Conservation (phyloP, 2,113 vertebrate genomes). For the Xenus cinereus region DNA sequence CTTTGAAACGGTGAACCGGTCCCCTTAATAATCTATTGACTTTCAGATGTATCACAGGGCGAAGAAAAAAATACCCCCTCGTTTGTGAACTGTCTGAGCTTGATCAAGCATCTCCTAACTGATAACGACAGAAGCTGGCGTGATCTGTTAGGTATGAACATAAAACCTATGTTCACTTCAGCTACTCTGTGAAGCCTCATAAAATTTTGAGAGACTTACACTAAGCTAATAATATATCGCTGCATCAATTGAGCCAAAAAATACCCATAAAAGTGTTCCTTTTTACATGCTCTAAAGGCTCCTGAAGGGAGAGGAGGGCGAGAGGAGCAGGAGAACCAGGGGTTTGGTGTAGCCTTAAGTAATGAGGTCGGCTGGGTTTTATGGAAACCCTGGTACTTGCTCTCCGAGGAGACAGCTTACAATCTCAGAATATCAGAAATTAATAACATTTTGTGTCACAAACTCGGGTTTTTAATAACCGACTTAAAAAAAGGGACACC, state of each 20-base stretch:
- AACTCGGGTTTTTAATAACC: background rate
- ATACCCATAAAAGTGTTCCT: background rate
- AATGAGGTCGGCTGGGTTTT: background rate
- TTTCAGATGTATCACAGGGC: background rate
- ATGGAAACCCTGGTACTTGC: background rate
- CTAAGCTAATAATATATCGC: background rate
- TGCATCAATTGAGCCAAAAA: conserved; percentile 38
- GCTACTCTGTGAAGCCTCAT: conserved; percentile 36
- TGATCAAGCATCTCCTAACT: conserved; percentile 24
- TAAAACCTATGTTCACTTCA: conserved; percentile 50
- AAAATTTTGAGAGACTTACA: conserved; percentile 40
- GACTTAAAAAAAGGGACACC: background rate
- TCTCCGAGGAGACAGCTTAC: background rate
- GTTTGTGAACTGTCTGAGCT: background rate
- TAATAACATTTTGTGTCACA: background rate
- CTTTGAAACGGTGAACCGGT: background rate
- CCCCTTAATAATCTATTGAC: background rate
- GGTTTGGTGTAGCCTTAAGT: background rate
- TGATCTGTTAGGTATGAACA: conserved; percentile 7
- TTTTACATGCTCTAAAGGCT: background rate
- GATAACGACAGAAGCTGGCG: conserved; percentile 26
- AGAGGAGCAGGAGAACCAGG: background rate
- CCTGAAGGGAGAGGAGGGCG: background rate
- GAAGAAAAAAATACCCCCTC: background rate
- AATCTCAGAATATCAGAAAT: background rate